These are phyloP conservation scores for Alexandromys fortis DNA, from an alignment of 2,113 vertebrate species.

Conservation along the genomic window DNA sequence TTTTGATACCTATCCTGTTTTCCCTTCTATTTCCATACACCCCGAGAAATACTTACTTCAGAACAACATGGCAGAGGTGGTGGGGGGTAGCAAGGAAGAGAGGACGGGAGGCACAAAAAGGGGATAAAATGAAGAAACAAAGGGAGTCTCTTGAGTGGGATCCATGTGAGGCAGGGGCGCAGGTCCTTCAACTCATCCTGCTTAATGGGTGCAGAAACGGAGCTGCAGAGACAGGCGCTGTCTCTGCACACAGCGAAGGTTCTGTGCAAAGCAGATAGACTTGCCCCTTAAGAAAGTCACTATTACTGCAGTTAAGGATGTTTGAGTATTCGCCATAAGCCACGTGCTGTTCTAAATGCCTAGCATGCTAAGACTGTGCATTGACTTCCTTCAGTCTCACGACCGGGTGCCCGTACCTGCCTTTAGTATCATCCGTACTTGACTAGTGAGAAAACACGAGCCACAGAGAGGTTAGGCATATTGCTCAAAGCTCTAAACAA, in stretches of 20 bases:
- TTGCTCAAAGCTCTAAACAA: neutral
- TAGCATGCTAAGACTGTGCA: neutral
- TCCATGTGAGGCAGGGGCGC: neutral
- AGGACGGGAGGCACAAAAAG: neutral
- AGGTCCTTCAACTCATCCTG: neutral
- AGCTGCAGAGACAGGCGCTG: neutral
- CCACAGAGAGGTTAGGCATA: neutral
- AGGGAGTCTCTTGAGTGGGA: neutral
- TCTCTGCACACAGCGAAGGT: neutral
- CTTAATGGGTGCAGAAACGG: neutral
- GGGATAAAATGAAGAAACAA: rapidly evolving
- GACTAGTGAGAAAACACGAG: neutral
- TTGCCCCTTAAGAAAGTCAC: neutral
- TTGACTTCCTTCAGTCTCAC: neutral
- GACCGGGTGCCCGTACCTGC: neutral
- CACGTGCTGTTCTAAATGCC: neutral
- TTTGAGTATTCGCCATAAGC: neutral
- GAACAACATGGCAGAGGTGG: neutral
- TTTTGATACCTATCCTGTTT: neutral
- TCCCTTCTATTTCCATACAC: neutral
- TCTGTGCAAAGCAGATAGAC: neutral
- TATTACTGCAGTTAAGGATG: neutral
- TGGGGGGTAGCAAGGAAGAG: neutral
- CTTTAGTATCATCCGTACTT: neutral
- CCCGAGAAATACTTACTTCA: neutral